Percentiles rank a stretch among this genome's conserved stretches.
Conservation (phyloP, 2,888 invertebrate species). For the Sinopyrophorus schimmeli region DNA sequence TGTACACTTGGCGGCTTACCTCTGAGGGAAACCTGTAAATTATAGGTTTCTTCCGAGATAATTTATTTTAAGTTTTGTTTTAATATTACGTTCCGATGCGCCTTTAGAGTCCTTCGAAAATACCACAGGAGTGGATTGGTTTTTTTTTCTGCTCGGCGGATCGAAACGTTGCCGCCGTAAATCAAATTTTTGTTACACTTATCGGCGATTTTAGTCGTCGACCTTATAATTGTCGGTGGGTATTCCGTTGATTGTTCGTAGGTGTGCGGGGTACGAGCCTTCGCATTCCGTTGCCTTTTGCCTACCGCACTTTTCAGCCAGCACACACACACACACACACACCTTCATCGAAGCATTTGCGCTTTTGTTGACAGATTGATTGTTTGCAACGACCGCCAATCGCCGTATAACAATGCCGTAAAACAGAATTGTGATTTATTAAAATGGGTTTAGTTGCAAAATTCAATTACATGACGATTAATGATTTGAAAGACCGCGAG, state of each 20-base stretch:
- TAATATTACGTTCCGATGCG: conserved; percentile 5
- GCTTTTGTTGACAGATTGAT: conserved; percentile 25
- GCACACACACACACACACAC: no score
- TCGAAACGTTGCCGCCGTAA: no score
- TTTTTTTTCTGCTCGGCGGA: neutral
- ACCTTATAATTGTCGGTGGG: conserved; percentile 10
- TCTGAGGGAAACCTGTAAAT: conserved; percentile 21
- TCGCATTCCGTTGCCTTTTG: conserved; percentile 7
- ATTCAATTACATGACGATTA: conserved; percentile 25
- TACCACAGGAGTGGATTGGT: conserved; percentile 4
- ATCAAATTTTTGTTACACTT: conserved; percentile 11
- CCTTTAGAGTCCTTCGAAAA: neutral
- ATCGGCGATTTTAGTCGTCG: conserved; percentile 10
- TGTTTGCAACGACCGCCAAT: conserved; percentile 22
- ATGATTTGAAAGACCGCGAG: conserved; percentile 18
- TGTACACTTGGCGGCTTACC: conserved; percentile 11
- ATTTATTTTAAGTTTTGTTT: conserved; percentile 19
- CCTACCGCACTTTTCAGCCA: conserved; percentile 12
- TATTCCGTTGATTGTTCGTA: conserved; percentile 14
- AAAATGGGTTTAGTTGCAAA: conserved; percentile 24
- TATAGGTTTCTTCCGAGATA: conserved; percentile 25
- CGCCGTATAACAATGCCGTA: conserved; percentile 20
- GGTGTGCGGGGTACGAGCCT: conserved; percentile 7
- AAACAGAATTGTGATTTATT: conserved; percentile 23
- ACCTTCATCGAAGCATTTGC: conserved; percentile 15